Evolutionary conservation across 2,888 invertebrate genomes (phyloP).

Genomic region (Harmothoe impar): DNA sequence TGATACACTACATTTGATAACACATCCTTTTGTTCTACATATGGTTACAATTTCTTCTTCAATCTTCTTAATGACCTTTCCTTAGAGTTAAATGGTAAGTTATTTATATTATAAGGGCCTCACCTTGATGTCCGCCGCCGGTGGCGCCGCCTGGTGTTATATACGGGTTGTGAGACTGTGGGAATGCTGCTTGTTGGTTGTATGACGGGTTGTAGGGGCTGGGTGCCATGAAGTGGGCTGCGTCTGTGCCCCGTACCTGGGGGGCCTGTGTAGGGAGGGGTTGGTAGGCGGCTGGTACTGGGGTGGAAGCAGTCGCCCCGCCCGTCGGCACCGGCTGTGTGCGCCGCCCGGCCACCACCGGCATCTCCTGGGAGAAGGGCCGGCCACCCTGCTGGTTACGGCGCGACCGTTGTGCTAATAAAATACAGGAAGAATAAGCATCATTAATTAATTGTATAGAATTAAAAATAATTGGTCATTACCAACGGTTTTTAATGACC

Average conservation of each 20-base stretch:
- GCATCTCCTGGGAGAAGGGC: conserved; percentile 22
- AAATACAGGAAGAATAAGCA: background rate
- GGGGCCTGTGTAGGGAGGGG: background rate
- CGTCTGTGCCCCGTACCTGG: background rate
- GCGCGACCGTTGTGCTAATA: background rate
- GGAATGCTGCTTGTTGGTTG: background rate
- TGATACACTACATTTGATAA: too few relatives aligned
- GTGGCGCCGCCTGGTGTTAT: background rate
- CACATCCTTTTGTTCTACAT: too few relatives aligned
- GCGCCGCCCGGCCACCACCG: background rate
- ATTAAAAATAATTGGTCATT: too few relatives aligned
- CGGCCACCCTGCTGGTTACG: background rate
- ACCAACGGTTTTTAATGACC: too few relatives aligned
- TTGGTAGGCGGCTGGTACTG: background rate
- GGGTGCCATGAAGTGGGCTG: background rate
- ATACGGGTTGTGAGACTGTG: background rate
- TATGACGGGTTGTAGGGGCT: conserved; percentile 11
- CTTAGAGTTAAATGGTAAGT: too few relatives aligned
- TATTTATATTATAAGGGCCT: too few relatives aligned
- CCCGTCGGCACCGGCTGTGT: background rate
- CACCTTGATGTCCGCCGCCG: too few relatives aligned
- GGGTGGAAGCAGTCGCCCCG: background rate
- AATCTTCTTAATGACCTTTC: too few relatives aligned
- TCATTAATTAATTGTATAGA: too few relatives aligned
- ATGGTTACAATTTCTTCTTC: too few relatives aligned